A percentile compares a stretch with the other conserved stretches of the same genome.
phyloP scores from a whole-genome alignment of 2,113 vertebrate species.

The Centropus bengalensis region DNA sequence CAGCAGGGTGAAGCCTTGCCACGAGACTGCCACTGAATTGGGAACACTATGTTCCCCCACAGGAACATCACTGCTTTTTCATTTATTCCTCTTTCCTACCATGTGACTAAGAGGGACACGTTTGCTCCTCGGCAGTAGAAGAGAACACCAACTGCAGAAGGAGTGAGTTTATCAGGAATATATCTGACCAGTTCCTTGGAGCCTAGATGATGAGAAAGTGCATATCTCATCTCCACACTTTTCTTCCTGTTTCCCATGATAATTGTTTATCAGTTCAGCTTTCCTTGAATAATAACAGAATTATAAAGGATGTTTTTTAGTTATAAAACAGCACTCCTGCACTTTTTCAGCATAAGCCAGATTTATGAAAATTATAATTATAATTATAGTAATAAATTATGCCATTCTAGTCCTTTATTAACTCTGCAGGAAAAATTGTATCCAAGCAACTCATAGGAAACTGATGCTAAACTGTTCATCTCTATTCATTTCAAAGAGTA shows the following conservation, averaged over 20 bases:
- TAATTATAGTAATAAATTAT: slow-evolving; percentile 32
- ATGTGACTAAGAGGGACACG: accelerated
- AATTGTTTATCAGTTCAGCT: not conserved
- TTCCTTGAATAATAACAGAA: not conserved
- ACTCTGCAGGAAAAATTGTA: slow-evolving; percentile 17
- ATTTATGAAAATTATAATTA: not conserved
- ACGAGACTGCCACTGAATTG: accelerated
- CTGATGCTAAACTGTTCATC: not conserved
- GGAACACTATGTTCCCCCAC: not conserved
- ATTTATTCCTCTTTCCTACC: not conserved
- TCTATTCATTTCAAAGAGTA: not conserved
- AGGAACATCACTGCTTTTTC: not conserved
- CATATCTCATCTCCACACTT: not conserved
- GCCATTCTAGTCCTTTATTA: not conserved
- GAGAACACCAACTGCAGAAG: not conserved
- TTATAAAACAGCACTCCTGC: not conserved
- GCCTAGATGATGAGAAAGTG: not conserved
- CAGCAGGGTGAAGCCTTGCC: not conserved
- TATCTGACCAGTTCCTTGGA: not conserved
- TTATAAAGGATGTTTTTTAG: not conserved
- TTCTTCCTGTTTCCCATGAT: not conserved
- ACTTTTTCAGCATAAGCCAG: not conserved
- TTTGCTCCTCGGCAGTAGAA: not conserved
- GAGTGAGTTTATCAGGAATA: not conserved
- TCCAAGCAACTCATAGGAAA: not conserved